Base-by-base conservation (phyloP, 2,797 vertebrate genomes). In the Rousettus madagascariensis region DNA sequence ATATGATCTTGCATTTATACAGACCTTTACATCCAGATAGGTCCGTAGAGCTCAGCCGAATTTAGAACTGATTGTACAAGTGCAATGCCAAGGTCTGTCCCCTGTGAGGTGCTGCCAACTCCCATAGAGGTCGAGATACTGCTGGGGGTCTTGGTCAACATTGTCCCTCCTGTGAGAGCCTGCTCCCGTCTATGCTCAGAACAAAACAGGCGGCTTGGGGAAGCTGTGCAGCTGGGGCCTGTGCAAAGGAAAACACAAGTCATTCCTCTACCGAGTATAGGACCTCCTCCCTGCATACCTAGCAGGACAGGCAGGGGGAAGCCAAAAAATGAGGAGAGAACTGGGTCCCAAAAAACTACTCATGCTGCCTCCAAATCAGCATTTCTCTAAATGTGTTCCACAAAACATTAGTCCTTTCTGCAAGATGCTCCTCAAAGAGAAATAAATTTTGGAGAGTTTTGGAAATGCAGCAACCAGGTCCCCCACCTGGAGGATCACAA, bases 11-110 rank as follows among this genome's bases (percentile, higher is more conserved):
- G 55, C 89, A 84, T 96, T 92, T 89, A 55, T 65, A 84, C 63
- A 88, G 69, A 95, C 90, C 68, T 95, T 95, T 90, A 88, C 72
- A 94, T 93, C 68, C 91, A 92, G 78, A 95, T 91, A 94, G 86
- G 95, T 85, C 85, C 80, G 78, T 7, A 74, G 68, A 88, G 55
- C 94, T 95, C 94, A 75, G 92, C 88, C 90, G 82, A 95, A 96
- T 95, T 96, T 93, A 75, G 91, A 85, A 87, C 96, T 36, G 17
- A 86, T 51, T 75, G 41, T 71, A 43, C 69, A 94, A 96, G 61
- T 10, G 2, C 41, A 63, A 77, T 49, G 68, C 82, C 86, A 92
- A 96, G 79, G 69, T 75, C 90, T 91, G 86, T 79, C 69, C 55
- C 86, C 72, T 66, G 72, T 0, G 0, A 87, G 88, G 63, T 59